Evolutionary conservation across 1,140 invertebrate genomes (phyloP).

Genomic region (Wiebesia pumilae): DNA sequence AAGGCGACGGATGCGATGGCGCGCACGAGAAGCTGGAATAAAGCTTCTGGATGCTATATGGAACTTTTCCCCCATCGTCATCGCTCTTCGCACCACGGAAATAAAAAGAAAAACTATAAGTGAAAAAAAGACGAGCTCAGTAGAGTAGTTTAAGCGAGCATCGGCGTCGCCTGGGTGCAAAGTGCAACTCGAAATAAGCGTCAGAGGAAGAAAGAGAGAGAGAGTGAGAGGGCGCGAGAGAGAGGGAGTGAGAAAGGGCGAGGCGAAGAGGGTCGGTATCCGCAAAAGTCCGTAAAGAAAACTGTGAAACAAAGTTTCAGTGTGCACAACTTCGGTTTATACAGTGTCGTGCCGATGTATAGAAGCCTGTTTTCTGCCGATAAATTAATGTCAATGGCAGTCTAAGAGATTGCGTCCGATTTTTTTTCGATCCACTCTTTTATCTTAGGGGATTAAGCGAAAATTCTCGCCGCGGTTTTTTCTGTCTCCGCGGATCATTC

Average conservation of each 20-base stretch:
- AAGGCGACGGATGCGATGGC: not conserved
- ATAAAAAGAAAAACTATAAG: not conserved
- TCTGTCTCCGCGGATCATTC: not conserved
- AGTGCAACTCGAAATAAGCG: not conserved
- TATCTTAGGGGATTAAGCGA: not conserved
- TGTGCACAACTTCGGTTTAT: constrained; percentile 23
- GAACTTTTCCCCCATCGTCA: not conserved
- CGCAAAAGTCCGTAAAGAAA: constrained; percentile 33
- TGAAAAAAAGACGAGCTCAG: not conserved
- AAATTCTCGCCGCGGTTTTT: not conserved
- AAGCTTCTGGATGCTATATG: not conserved
- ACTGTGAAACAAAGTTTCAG: constrained; percentile 42
- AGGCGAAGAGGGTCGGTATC: not conserved
- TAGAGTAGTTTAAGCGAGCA: constrained; percentile 11
- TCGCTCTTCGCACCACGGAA: not conserved
- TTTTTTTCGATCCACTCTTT: constrained; percentile 21
- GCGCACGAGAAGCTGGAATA: not conserved
- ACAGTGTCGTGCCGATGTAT: not conserved
- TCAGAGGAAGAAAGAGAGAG: not conserved
- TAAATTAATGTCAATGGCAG: constrained; percentile 43
- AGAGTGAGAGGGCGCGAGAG: not conserved
- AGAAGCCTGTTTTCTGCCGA: constrained; percentile 37
- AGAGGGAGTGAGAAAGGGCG: not conserved
- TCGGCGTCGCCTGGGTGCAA: not conserved
- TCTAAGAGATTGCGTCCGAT: constrained; percentile 35